Conservation (phyloP, 2,888 invertebrate genomes). For the Ennomos fuscantarius region DNA sequence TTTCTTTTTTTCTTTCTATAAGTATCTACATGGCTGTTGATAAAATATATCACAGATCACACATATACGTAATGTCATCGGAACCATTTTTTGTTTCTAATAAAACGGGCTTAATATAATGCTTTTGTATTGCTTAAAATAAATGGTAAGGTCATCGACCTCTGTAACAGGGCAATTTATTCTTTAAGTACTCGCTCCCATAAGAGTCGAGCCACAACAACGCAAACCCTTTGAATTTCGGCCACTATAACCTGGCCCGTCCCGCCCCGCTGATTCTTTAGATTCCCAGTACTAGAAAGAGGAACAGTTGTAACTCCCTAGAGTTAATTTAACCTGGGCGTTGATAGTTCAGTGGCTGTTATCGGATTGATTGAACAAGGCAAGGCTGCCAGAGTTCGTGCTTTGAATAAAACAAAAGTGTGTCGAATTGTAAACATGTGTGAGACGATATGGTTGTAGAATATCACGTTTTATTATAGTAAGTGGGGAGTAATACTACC, state of each 20-base stretch:
- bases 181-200: slow-evolving; percentile 40
- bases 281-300: slow-evolving; percentile 15
- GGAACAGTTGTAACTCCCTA: slow-evolving; percentile 15
- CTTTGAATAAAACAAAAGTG: slow-evolving; percentile 56
- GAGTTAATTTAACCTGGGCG: slow-evolving; percentile 37
- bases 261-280: slow-evolving; percentile 22
- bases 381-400: slow-evolving; percentile 58
- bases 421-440: slow-evolving; percentile 46
- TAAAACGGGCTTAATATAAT: neutral
- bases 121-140: slow-evolving; percentile 30
- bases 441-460: slow-evolving; percentile 41
- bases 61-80: too few relatives aligned
- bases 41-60: too few relatives aligned
- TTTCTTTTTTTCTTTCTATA: too few relatives aligned
- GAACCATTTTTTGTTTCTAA: too few relatives aligned
- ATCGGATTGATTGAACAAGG: slow-evolving; percentile 55
- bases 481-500: neutral
- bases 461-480: slow-evolving; percentile 11
- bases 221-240: slow-evolving; percentile 47
- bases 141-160: slow-evolving; percentile 39
- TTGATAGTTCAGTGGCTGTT: slow-evolving; percentile 50
- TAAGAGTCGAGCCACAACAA: slow-evolving; percentile 51
- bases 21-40: too few relatives aligned
- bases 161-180: slow-evolving; percentile 38
- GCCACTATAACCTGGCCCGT: slow-evolving; percentile 40